phyloP scores from a whole-genome alignment of 2,888 invertebrate genomes.

The Acanthosoma haemorrhoidale region DNA sequence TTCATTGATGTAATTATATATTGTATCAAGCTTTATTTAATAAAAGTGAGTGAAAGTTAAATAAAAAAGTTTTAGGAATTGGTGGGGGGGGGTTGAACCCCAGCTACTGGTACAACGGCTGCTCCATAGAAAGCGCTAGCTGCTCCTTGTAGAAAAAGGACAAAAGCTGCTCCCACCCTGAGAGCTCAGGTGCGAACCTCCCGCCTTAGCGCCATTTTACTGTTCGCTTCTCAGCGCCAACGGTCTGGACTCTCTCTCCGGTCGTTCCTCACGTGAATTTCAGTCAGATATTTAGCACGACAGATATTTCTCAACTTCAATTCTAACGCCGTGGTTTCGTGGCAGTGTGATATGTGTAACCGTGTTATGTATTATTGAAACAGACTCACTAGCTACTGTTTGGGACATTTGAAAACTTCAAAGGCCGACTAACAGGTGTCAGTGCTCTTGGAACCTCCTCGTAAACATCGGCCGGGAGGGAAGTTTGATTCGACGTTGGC shows the following conservation, averaged over 20 bases:
- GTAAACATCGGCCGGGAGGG: neutral
- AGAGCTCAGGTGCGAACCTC: slow-evolving; percentile 1
- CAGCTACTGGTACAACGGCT: too few relatives aligned
- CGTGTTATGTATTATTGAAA: neutral
- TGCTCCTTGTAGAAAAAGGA: neutral
- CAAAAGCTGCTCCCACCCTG: slow-evolving; percentile 1
- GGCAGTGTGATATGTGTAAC: neutral
- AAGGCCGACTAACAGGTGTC: slow-evolving; percentile 20
- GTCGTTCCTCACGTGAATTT: neutral
- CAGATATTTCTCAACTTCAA: neutral
- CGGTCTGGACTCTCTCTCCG: slow-evolving; percentile 6
- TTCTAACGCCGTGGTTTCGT: neutral
- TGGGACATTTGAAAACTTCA: neutral
- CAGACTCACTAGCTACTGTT: neutral
- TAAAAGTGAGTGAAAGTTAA: too few relatives aligned
- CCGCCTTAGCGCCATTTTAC: slow-evolving; percentile 14
- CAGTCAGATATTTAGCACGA: neutral
- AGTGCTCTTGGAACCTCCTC: neutral
- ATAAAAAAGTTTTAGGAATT: too few relatives aligned
- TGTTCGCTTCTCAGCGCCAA: slow-evolving; percentile 10
- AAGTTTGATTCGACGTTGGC: neutral
- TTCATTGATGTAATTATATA: too few relatives aligned
- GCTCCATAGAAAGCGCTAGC: neutral
- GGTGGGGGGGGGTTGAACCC: too few relatives aligned
- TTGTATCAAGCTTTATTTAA: too few relatives aligned